Percentiles rank a stretch among this genome's conserved stretches.
phyloP scores from a whole-genome alignment of 2,888 invertebrate genomes.

The Sicus ferrugineus region DNA sequence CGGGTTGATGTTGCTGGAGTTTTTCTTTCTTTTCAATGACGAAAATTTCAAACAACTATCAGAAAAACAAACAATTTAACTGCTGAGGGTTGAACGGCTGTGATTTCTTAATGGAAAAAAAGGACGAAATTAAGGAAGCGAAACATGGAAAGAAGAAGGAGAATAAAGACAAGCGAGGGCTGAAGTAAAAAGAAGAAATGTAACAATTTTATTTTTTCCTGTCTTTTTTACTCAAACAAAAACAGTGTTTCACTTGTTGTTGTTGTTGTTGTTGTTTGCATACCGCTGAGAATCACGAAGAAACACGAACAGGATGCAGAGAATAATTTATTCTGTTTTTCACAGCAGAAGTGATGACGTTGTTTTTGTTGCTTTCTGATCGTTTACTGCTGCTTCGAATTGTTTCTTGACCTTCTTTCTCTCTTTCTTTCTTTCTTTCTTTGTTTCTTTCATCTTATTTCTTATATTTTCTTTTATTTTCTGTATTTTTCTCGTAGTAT shows the following conservation, averaged over 20 bases:
- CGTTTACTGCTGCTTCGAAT: background rate
- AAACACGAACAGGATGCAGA: background rate
- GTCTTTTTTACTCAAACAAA: no score
- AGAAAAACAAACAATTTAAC: no score
- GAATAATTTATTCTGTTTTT: background rate
- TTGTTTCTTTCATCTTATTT: conserved; percentile 18
- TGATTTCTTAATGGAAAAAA: no score
- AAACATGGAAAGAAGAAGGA: no score
- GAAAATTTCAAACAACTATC: no score
- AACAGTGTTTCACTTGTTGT: background rate
- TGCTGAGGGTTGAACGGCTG: no score
- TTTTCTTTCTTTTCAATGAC: no score
- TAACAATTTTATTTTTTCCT: no score
- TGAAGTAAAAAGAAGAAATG: no score
- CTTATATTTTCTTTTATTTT: conserved; percentile 2
- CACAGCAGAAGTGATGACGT: conserved; percentile 3
- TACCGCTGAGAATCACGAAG: background rate
- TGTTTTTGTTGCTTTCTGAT: background rate
- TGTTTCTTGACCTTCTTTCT: background rate
- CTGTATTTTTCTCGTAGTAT: background rate
- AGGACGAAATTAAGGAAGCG: no score
- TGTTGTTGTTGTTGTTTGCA: background rate
- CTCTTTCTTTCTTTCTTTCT: background rate
- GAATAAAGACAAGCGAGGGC: no score
- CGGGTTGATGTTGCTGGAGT: no score